These are phyloP conservation scores for Melanostoma scalare DNA, from an alignment of 2,888 invertebrate species.

Conservation along the genomic window DNA sequence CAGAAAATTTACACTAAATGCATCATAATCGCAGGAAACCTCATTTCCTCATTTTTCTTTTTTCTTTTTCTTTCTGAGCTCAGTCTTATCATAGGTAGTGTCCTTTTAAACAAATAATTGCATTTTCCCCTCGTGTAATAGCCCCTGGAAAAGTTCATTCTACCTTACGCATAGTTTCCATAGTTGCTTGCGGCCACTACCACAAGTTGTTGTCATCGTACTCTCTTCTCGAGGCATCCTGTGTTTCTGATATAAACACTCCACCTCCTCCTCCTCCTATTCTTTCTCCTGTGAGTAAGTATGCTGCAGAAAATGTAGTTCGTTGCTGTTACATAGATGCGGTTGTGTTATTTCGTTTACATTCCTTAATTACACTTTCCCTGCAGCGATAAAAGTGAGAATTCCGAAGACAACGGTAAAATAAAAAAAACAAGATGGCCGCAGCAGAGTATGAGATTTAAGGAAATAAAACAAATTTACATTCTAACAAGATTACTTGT, in stretches of 20 bases:
- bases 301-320: slow-evolving; percentile 9
- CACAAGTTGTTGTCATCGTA: background rate
- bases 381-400: slow-evolving; percentile 54
- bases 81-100: background rate
- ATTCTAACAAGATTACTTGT: slow-evolving; percentile 54
- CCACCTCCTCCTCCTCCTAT: background rate
- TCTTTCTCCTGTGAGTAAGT: slow-evolving; percentile 18
- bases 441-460: slow-evolving; percentile 55
- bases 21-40: slow-evolving; percentile 37
- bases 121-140: slow-evolving; percentile 26
- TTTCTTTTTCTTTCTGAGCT: background rate
- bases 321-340: slow-evolving; percentile 5
- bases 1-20: slow-evolving; percentile 13
- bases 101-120: slow-evolving; percentile 31
- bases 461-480: slow-evolving; percentile 67
- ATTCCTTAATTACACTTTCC: slow-evolving; percentile 65
- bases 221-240: background rate
- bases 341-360: slow-evolving; percentile 39
- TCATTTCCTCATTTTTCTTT: slow-evolving; percentile 1
- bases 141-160: slow-evolving; percentile 34
- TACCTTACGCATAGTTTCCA: slow-evolving; percentile 33
- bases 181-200: slow-evolving; percentile 1
- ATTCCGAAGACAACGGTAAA: slow-evolving; percentile 30
- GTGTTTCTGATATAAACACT: no score
- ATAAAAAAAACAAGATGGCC: slow-evolving; percentile 15